These are phyloP conservation scores for Malacosoma neustria DNA, from an alignment of 2,888 invertebrate species.

Conservation along the genomic window DNA sequence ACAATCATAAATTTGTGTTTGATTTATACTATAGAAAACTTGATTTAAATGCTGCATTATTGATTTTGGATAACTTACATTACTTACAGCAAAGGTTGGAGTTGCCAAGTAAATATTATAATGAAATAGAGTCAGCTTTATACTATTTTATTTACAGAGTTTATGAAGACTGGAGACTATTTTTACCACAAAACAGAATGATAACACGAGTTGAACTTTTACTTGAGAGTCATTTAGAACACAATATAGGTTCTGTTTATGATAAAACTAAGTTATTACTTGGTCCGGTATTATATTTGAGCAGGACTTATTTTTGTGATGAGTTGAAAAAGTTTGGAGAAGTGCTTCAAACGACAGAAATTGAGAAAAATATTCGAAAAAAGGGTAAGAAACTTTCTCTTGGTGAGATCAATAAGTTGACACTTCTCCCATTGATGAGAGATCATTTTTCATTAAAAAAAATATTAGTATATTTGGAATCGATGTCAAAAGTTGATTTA, in stretches of 20 bases:
- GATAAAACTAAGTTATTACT: neutral
- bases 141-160: neutral
- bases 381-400: neutral
- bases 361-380: neutral
- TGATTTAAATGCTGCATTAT: neutral
- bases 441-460: conserved; percentile 10
- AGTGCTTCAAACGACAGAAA: neutral
- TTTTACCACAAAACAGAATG: neutral
- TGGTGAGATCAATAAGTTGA: conserved; percentile 1
- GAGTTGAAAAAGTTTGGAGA: neutral
- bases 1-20: neutral
- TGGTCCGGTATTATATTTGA: neutral
- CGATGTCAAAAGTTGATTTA: neutral
- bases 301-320: neutral
- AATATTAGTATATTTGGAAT: conserved; percentile 6
- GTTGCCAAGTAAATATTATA: neutral
- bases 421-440: conserved; percentile 2
- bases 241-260: neutral
- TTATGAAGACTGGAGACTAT: neutral
- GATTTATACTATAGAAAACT: neutral
- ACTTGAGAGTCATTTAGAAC: neutral
- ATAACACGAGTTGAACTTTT: neutral
- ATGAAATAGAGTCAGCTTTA: neutral
- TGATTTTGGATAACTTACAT: neutral
- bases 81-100: neutral